phyloP scores from a whole-genome alignment of 2,113 vertebrate genomes.

The Solea solea region DNA sequence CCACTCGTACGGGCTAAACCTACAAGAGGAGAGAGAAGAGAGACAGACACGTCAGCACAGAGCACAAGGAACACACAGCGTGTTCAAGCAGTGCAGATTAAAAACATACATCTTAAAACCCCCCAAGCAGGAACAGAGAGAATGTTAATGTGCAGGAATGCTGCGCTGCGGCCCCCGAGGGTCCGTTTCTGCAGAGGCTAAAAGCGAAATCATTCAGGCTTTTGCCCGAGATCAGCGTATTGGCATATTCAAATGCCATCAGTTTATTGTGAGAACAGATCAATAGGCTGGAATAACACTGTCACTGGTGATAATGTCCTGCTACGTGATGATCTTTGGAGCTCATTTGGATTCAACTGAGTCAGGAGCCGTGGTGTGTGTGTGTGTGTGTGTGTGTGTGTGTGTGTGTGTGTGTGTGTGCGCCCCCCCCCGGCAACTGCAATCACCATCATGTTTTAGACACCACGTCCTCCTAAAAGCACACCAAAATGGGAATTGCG shows the following conservation, averaged over 20 bases:
- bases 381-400: slow-evolving; percentile 30
- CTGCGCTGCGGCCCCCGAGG: slow-evolving; percentile 28
- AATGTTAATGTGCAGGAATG: slow-evolving; percentile 27
- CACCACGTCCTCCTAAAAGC: slow-evolving; percentile 18
- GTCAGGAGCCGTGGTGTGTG: slow-evolving; percentile 47
- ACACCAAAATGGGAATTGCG: neutral
- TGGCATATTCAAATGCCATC: slow-evolving; percentile 78
- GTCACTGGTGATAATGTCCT: slow-evolving; percentile 73
- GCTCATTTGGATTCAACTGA: slow-evolving; percentile 68
- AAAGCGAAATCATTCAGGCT: slow-evolving; percentile 64
- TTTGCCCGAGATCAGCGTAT: slow-evolving; percentile 67
- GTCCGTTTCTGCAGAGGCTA: slow-evolving; percentile 31
- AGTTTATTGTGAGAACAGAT: slow-evolving; percentile 74
- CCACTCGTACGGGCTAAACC: slow-evolving; percentile 99
- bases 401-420: slow-evolving; percentile 32
- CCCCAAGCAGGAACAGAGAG: slow-evolving; percentile 19
- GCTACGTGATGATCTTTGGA: slow-evolving; percentile 57
- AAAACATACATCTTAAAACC: slow-evolving; percentile 31
- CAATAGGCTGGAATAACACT: slow-evolving; percentile 75
- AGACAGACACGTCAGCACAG: slow-evolving; percentile 60
- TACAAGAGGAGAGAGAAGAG: slow-evolving; percentile 74
- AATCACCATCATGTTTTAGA: slow-evolving; percentile 40
- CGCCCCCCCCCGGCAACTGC: slow-evolving; percentile 30
- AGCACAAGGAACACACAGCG: slow-evolving; percentile 3
- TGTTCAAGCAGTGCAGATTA: slow-evolving; percentile 31